phyloP scores from a whole-genome alignment of 2,888 invertebrate species.

The Chrysolina oricalcia region DNA sequence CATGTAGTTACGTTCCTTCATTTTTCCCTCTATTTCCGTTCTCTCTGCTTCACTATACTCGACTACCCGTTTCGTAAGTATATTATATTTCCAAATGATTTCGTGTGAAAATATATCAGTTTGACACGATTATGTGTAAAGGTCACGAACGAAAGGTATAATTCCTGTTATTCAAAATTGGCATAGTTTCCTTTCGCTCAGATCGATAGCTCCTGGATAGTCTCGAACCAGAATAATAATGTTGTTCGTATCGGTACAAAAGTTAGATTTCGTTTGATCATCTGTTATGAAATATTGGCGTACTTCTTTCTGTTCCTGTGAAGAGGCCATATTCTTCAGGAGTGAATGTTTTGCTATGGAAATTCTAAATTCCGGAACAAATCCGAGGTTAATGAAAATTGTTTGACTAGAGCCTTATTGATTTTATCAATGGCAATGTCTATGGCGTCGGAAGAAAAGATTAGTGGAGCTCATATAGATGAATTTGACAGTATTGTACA shows the following conservation, averaged over 20 bases:
- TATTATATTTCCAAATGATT: slow-evolving; percentile 8
- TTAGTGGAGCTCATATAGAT: too few species aligned
- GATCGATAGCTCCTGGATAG: not conserved
- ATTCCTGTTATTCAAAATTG: not conserved
- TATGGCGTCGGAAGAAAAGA: too few species aligned
- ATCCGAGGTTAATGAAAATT: too few species aligned
- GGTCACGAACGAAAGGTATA: slow-evolving; percentile 12
- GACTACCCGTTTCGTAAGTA: not conserved
- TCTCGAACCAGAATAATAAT: not conserved
- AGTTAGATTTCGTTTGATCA: too few species aligned
- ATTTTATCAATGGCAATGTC: too few species aligned
- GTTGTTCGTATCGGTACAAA: not conserved
- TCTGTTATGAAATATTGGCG: too few species aligned
- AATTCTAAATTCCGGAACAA: too few species aligned
- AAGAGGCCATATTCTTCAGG: too few species aligned
- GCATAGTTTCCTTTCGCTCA: not conserved
- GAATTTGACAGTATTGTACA: too few species aligned
- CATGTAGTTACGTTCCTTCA: not conserved
- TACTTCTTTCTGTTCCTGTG: too few species aligned
- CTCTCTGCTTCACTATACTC: not conserved
- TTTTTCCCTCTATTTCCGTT: not conserved
- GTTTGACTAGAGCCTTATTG: too few species aligned
- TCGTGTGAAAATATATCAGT: slow-evolving; percentile 5
- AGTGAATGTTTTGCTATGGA: too few species aligned
- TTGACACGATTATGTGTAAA: slow-evolving; percentile 14